Conservation (phyloP, 2,888 invertebrate genomes). For the Macrophya alboannulata region DNA sequence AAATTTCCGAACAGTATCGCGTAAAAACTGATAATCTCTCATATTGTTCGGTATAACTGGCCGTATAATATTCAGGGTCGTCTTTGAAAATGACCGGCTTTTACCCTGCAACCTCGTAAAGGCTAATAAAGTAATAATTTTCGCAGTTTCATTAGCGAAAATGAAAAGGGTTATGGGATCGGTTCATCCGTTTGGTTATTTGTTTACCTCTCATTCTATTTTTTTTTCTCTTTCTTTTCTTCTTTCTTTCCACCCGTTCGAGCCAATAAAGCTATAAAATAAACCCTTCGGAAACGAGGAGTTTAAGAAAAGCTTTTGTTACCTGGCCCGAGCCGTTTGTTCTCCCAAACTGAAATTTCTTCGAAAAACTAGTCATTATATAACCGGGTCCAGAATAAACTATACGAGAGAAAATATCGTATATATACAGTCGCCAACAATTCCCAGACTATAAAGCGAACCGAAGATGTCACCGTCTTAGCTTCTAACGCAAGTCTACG, state of each 20-base stretch:
- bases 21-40: conserved; percentile 65
- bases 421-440: background rate
- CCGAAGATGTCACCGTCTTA: conserved; percentile 40
- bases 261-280: conserved; percentile 16
- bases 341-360: background rate
- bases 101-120: conserved; percentile 23
- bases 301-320: background rate
- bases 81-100: conserved; percentile 27
- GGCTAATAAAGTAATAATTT: conserved; percentile 46
- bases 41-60: conserved; percentile 58
- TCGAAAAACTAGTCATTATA: background rate
- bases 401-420: background rate
- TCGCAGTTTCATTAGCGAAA: conserved; percentile 22
- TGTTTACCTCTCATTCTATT: background rate
- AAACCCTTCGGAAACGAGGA: background rate
- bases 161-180: conserved; percentile 40
- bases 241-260: background rate
- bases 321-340: background rate
- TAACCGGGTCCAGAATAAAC: conserved; percentile 25
- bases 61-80: conserved; percentile 47
- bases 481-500: background rate
- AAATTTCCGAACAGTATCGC: conserved; percentile 53
- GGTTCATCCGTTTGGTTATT: conserved; percentile 2
- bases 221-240: background rate
- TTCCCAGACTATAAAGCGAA: background rate